phyloP scores from a whole-genome alignment of 2,888 invertebrate genomes.

The Thymelicus acteon region DNA sequence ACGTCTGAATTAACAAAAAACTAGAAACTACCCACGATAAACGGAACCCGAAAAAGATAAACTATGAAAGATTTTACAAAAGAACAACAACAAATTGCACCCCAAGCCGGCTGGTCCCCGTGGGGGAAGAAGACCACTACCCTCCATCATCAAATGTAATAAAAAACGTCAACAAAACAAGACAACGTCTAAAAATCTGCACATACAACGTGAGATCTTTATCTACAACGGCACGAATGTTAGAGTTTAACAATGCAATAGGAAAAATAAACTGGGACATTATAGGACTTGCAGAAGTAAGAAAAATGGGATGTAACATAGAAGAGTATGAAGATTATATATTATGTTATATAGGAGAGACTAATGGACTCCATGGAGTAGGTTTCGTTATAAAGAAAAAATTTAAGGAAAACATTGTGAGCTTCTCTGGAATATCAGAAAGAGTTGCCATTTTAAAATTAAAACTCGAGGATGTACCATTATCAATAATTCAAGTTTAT shows the following conservation, averaged over 20 bases:
- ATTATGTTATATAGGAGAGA: conserved; percentile 33
- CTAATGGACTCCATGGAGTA: conserved; percentile 15
- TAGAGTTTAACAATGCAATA: conserved; percentile 40
- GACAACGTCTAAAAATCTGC: too few species aligned
- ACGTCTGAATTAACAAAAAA: too few species aligned
- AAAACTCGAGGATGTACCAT: not conserved
- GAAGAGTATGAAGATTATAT: conserved; percentile 32
- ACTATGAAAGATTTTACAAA: too few species aligned
- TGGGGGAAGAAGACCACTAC: too few species aligned
- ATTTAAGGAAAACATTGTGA: not conserved
- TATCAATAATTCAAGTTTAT: conserved; percentile 19
- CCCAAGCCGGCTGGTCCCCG: too few species aligned
- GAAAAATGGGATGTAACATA: conserved; percentile 20
- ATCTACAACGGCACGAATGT: conserved; percentile 40
- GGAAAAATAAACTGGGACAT: conserved; percentile 36
- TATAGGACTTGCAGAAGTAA: conserved; percentile 37
- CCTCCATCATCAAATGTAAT: too few species aligned
- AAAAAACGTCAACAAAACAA: too few species aligned
- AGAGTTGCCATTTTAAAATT: conserved; percentile 12
- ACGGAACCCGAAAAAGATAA: too few species aligned
- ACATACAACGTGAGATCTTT: conserved; percentile 45
- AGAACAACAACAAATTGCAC: too few species aligned
- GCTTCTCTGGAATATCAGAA: conserved; percentile 11
- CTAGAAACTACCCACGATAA: too few species aligned
- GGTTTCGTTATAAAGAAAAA: conserved; percentile 26